Base-by-base conservation (phyloP, 1,140 invertebrate species). In the Triops cancriformis region DNA sequence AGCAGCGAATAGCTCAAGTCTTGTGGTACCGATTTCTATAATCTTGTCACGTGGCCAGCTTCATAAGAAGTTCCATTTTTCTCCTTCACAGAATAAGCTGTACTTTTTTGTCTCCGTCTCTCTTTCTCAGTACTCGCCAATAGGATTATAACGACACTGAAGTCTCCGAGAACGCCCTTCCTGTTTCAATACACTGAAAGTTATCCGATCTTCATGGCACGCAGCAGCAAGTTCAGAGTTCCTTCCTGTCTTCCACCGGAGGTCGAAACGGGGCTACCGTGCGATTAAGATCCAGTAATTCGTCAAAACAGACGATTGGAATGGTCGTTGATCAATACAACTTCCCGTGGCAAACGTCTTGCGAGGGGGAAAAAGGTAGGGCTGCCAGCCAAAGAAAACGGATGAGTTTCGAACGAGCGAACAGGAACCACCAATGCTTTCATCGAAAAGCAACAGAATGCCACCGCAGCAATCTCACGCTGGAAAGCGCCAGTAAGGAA, bases 11-110 rank as follows among this genome's bases (percentile, higher is more conserved):
- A 14, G n/a, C 31, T 64, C 51, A 5, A 64, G 51, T 64, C 14
- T 64, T 64, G 18, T 23, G 51, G 51, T 64, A 18, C 51, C n/a
- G 51, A 18, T 64, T 23, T 23, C 51, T 64, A 14, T 64, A 64
- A 64, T 64, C 51, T 64, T 64, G 51, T 64, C 51, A 64, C 51
- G 51, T 64, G 51, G 51, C 51, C 51, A 64, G 51, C 51, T 64
- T 64, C 23, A 64, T 64, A 64, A 64, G 51, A 18, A 64, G 18
- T 9, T 23, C 23, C 51, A 64, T 64, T 64, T 64, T 64, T 64
- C 51, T 64, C 51, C 23, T 64, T 64, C 51, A 23, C 10, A 18
- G 18, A 64, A 14, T 64, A n/a, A 64, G 51, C 51, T 9, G 14
- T 64, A 37, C 31, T 64, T 64, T 18, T 64, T 64, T 64, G 51